phyloP scores from a whole-genome alignment of 2,888 invertebrate genomes.

The Stenodema calcarata region DNA sequence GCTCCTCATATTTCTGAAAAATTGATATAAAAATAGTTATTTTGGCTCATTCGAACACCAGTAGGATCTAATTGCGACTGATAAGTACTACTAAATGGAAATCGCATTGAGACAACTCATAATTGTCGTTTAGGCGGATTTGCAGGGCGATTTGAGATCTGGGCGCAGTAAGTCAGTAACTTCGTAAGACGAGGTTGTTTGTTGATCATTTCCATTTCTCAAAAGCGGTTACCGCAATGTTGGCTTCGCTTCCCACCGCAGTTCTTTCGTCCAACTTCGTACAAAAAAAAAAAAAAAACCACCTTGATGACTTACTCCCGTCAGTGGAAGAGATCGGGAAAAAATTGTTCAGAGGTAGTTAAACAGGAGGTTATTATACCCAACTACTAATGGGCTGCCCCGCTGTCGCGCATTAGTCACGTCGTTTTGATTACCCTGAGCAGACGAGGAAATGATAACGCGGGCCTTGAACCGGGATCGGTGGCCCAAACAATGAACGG shows the following conservation, averaged over 20 bases:
- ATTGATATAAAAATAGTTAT: no score
- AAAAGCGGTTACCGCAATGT: background rate
- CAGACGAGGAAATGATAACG: background rate
- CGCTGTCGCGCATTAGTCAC: background rate
- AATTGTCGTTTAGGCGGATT: no score
- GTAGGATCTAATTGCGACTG: no score
- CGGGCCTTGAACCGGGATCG: background rate
- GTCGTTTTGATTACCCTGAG: background rate
- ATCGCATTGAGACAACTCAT: no score
- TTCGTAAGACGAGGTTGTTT: background rate
- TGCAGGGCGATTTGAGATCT: no score
- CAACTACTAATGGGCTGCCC: background rate
- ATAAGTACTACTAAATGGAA: no score
- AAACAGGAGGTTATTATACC: slow-evolving; percentile 6
- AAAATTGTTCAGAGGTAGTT: background rate
- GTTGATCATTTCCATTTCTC: background rate
- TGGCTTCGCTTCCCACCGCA: background rate
- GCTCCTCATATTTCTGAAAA: no score
- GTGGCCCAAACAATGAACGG: background rate
- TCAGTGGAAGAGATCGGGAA: background rate
- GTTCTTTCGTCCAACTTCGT: background rate
- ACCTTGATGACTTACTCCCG: slow-evolving; percentile 14
- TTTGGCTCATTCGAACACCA: no score
- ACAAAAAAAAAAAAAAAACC: background rate
- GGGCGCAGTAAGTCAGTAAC: no score